Evolutionary conservation across 1,140 invertebrate genomes (phyloP), one percentile per base, ranked within the genome.

Genomic region (Ceratoteleas bidentatus): DNA sequence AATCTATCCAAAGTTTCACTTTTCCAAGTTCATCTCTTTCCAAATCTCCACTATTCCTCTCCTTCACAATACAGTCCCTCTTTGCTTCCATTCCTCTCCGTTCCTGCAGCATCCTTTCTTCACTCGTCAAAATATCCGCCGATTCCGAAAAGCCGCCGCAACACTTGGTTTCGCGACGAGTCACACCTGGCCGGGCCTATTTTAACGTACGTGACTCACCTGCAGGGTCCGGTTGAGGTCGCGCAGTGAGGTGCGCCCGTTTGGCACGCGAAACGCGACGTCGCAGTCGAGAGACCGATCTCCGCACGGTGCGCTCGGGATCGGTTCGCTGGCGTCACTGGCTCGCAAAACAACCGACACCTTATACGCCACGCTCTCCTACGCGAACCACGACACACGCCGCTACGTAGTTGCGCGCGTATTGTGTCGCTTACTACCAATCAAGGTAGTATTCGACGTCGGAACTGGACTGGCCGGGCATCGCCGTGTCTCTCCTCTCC

Each of bases 341-440:
- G 68, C 76, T 79, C 34, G 76, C 49, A 38, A 62, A 79, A 73
- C 76, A 68, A 73, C 76, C 60, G 61, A 73, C 76, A 79, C 76
- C 76, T 79, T 79, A 79, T 79, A 79, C 68, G 76, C 76, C 66
- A 68, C 76, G 68, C 62, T 79, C 76, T 79, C 76, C 76, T 79
- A 79, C 76, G 24, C 68, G 76, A 79, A 73, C 73, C 76, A 79
- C 68, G 57, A 79, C 76, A 79, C 75, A 52, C 61, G 64, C 61
- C 75, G 61, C 64, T 72, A 24, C 24, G 24, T 24, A 24, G 75
- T 73, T 40, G 36, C 10, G 36, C 10, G 10, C 10, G 60, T 80
- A 74, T 80, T 80, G 69, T 73, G 69, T 80, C 77, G 68, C 77
- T 80, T 62, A 69, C 68, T 73, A 80, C 77, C 77, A 80, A 80